Percentiles rank a stretch among this genome's conserved stretches.
These are phyloP conservation scores for Drosophila picticornis DNA, from an alignment of 2,888 invertebrate genomes.

Conservation along the genomic window DNA sequence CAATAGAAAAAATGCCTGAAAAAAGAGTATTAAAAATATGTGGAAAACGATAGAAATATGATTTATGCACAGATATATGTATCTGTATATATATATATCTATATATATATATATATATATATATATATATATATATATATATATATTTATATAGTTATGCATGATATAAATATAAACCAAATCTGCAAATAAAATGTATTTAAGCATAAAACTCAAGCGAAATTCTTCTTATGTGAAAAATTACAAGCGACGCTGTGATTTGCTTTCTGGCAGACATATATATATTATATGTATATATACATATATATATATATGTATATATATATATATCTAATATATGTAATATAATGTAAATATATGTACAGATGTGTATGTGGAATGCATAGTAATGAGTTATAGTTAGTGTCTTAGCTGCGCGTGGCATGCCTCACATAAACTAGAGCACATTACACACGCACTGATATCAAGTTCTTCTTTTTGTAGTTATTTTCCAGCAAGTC, in stretches of 20 bases:
- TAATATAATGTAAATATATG: conserved; percentile 15
- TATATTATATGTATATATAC: not conserved
- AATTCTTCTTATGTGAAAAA: conserved; percentile 65
- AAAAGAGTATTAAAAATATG: not conserved
- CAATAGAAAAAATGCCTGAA: conserved; percentile 6
- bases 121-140: not conserved
- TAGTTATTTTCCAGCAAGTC: conserved; percentile 38
- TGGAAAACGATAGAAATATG: conserved; percentile 4
- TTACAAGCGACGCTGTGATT: conserved; percentile 70
- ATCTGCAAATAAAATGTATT: conserved; percentile 58
- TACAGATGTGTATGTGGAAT: conserved; percentile 55
- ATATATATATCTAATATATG: conserved; percentile 8
- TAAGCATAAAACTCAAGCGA: conserved; percentile 40
- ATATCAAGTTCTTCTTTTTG: conserved; percentile 38
- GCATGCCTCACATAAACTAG: conserved; percentile 39
- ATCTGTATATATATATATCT: not conserved
- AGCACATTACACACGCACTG: conserved; percentile 49
- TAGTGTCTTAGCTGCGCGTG: conserved; percentile 36
- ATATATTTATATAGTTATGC: conserved; percentile 10
- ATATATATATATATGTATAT: conserved; percentile 9
- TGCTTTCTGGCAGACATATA: conserved; percentile 41
- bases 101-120: not conserved
- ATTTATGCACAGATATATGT: not conserved
- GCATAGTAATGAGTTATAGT: conserved; percentile 75
- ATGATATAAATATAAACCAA: conserved; percentile 45